Base-by-base conservation (phyloP, 2,888 invertebrate genomes). In the Nomada goodeniana region DNA sequence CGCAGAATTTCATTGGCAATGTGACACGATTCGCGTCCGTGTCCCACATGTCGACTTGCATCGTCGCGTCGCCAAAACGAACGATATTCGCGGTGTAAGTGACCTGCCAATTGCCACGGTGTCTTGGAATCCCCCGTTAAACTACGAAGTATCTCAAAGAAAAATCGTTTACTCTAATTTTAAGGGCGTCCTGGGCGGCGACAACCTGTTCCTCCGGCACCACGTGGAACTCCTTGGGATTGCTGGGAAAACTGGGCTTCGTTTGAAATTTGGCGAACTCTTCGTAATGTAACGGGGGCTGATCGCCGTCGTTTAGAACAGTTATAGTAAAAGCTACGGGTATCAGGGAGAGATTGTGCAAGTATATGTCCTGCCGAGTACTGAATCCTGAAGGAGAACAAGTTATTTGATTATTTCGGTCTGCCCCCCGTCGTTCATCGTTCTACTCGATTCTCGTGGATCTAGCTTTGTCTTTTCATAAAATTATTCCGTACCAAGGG, bases 1-100 rank as follows among this genome's bases (percentile, higher is more conserved):
- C 95, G 60, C 94, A 92, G 88, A 94, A 96, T 26, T 89, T 93
- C 7, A 96, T 93, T 0, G 95, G 95, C 23, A 96, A 88, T 0
- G 93, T 90, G 60, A 95, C 93, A 0, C 95, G 94, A 47, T 95
- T 94, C 72, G 95, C 94, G 72, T 95, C 95, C 0, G 95, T 95
- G 76, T 95, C 95, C 91, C 96, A 95, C 90, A 96, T 93, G 76
- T 95, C 94, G 29, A 96, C 91, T 81, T 95, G 94, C 9, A 96
- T 89, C 1, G 91, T 92, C 0, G 95, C 70, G 0, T 18, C 47
- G 23, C 76, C 78, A 0, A 93, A 92, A 87, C 95, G 93, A n/a
- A 94, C 91, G 55, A 94, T 90, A 87, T 96, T 96, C 0, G 96
- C 95, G 3, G 94, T 94, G 61, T 96, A 91, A 13, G 94, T 94